Evolutionary conservation across 1,140 invertebrate species (phyloP).

Genomic region (Pachypeltis micranthus): DNA sequence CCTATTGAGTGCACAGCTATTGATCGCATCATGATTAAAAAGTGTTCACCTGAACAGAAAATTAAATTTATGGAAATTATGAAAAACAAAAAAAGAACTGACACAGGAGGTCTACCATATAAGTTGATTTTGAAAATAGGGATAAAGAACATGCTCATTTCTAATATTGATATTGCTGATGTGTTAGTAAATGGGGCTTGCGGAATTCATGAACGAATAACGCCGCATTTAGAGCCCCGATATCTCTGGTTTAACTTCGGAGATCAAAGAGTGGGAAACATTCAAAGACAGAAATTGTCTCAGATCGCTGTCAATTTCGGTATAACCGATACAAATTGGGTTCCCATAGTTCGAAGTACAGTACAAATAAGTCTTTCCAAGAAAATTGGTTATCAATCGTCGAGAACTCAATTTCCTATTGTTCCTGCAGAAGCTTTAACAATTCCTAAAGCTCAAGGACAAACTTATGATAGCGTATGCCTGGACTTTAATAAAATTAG

Average conservation of each 20-base stretch:
- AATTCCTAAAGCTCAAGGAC: background rate
- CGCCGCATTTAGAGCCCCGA: background rate
- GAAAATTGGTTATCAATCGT: background rate
- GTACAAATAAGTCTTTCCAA: background rate
- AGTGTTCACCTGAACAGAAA: too few species aligned
- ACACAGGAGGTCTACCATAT: background rate
- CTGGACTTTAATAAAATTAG: constrained; percentile 10
- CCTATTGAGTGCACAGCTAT: too few species aligned
- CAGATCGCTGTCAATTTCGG: background rate
- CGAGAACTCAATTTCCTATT: background rate
- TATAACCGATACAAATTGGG: background rate
- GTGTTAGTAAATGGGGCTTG: background rate
- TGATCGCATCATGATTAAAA: too few species aligned
- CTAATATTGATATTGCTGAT: constrained; percentile 1
- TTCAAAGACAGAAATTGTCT: background rate
- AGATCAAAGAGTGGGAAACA: background rate
- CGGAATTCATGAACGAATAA: background rate
- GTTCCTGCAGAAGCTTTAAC: constrained; percentile 2
- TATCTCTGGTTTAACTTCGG: background rate
- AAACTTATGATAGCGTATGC: background rate
- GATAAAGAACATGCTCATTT: constrained; percentile 2
- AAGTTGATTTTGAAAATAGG: background rate
- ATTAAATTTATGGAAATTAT: background rate
- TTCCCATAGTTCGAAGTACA: background rate
- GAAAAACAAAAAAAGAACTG: background rate